Conservation (phyloP, 2,888 invertebrate species). For the Drosophila peninsularis region DNA sequence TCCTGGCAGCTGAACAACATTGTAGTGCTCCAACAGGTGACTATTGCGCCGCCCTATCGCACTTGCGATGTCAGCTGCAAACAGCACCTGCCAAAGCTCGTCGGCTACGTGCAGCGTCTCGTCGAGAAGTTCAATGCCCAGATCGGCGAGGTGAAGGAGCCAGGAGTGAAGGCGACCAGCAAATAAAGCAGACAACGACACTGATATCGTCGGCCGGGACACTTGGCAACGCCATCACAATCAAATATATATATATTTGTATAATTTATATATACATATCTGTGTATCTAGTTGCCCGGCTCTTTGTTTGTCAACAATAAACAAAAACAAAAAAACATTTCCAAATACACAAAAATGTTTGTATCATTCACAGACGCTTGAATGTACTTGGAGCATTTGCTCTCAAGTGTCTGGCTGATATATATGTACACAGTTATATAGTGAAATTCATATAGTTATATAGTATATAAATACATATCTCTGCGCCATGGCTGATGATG, state of each 20-base stretch:
- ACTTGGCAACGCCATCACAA: neutral
- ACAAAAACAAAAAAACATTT: conserved; percentile 37
- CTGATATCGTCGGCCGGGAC: conserved; percentile 1
- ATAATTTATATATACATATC: conserved; percentile 1
- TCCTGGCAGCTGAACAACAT: conserved; percentile 36
- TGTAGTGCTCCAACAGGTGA: conserved; percentile 36
- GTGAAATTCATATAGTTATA: neutral
- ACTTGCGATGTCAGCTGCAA: conserved; percentile 23
- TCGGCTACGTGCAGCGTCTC: conserved; percentile 34
- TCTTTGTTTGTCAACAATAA: conserved; percentile 68
- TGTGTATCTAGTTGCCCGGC: conserved; percentile 39
- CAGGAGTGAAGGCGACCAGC: neutral
- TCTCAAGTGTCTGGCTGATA: conserved; percentile 7
- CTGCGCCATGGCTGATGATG: conserved; percentile 73
- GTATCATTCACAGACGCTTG: neutral
- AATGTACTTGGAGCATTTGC: conserved; percentile 8
- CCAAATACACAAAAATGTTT: conserved; percentile 16
- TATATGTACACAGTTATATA: neutral
- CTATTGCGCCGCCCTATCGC: conserved; percentile 48
- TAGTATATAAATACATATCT: conserved; percentile 1
- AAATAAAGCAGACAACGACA: conserved; percentile 1
- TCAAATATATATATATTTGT: neutral
- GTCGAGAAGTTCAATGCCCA: conserved; percentile 34
- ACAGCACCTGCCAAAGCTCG: conserved; percentile 27
- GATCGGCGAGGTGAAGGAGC: neutral